These are phyloP conservation scores for Gambelia wislizenii DNA, from an alignment of 2,797 vertebrate species.

Conservation along the genomic window DNA sequence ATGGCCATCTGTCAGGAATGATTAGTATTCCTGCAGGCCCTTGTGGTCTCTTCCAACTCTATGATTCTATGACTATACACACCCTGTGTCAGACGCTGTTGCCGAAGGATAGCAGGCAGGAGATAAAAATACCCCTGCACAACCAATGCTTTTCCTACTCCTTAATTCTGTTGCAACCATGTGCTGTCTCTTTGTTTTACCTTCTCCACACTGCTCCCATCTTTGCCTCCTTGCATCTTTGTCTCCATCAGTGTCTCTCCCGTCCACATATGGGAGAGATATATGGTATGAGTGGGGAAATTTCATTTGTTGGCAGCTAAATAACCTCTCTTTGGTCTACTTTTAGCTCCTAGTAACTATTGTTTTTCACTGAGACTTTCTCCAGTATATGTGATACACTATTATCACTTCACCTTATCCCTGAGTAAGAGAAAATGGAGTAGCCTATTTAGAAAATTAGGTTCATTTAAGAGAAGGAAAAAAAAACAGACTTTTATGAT, in stretches of 20 bases:
- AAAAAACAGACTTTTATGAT: not conserved
- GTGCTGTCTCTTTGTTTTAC: not conserved
- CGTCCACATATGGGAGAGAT: not conserved
- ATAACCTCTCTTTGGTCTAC: not conserved
- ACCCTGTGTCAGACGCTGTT: not conserved
- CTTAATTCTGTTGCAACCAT: not conserved
- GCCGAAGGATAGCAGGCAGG: not conserved
- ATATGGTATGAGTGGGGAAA: not conserved
- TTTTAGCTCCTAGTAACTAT: not conserved
- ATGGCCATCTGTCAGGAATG: no score
- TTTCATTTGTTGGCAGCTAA: not conserved
- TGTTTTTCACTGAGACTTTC: not conserved
- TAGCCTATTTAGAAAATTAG: not conserved
- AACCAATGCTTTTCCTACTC: not conserved
- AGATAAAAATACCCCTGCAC: not conserved
- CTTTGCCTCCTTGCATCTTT: not conserved
- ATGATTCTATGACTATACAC: no score
- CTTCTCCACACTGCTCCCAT: not conserved
- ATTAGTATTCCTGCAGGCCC: no score
- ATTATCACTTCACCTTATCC: not conserved
- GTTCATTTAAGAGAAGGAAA: not conserved
- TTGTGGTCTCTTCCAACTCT: no score
- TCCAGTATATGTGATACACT: not conserved
- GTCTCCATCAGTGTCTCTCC: not conserved
- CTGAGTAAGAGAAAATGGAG: not conserved